Conservation (phyloP, 2,888 invertebrate genomes). For the Coenonympha glycerion region DNA sequence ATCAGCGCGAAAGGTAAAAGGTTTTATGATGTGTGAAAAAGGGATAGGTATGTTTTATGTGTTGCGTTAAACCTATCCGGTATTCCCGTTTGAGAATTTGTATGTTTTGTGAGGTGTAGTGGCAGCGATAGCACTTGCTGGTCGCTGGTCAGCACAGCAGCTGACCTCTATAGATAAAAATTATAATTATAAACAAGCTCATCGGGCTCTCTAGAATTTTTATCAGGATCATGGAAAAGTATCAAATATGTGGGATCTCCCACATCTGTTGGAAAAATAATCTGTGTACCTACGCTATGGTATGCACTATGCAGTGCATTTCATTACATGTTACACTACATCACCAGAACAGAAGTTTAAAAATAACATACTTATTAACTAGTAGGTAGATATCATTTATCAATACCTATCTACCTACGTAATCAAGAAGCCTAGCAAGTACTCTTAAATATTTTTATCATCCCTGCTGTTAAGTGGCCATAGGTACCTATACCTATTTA, state of each 20-base stretch:
- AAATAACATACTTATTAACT: no score
- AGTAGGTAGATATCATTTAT: no score
- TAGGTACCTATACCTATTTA: no score
- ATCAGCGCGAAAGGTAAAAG: slow-evolving; percentile 27
- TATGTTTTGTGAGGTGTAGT: slow-evolving; percentile 49
- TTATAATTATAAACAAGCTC: slow-evolving; percentile 23
- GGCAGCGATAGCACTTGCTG: slow-evolving; percentile 42
- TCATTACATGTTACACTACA: no score
- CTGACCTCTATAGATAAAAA: slow-evolving; percentile 51
- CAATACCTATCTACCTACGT: no score
- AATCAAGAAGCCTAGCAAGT: no score
- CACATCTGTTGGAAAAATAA: neutral
- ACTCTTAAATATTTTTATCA: no score
- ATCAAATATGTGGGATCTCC: neutral
- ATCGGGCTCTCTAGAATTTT: neutral
- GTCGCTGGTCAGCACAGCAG: slow-evolving; percentile 44
- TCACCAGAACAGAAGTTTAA: no score
- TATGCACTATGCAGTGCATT: no score
- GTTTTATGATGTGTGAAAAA: slow-evolving; percentile 32
- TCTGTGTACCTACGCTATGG: neutral
- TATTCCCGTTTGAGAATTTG: slow-evolving; percentile 64
- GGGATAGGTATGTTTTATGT: slow-evolving; percentile 42
- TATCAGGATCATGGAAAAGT: neutral
- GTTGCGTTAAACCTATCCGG: slow-evolving; percentile 51
- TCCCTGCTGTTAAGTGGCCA: no score